Base-by-base conservation (phyloP, 2,797 vertebrate genomes). In the Muscicapa comitata region DNA sequence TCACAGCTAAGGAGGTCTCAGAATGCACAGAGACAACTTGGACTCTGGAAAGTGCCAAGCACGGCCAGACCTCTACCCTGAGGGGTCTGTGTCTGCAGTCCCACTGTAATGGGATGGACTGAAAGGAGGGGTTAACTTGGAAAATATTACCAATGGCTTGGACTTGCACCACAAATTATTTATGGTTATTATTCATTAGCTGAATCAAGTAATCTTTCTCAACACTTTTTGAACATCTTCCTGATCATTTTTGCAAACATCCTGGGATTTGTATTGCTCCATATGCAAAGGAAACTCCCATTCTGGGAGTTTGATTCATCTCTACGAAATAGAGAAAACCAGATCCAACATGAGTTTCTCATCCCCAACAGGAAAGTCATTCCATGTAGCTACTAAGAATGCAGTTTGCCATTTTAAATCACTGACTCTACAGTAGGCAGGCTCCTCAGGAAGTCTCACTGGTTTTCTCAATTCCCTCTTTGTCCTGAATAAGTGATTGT, bases 231-330 rank as follows among this genome's bases (percentile, higher is more conserved):
- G 0, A 72, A n/a, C 38, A 38, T 8, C 54, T 61, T 53, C 55
- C 63, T 40, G 47, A 53, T 54, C 2, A 17, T 47, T 86, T 47
- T 25, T 29, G 47, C 6, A 11, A 12, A 47, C 19, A 38, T 17
- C 31, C 38, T 68, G 42, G 43, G 40, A 75, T 67, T 73, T 53
- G 10, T 73, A 71, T 29, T n/a, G 33, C 45, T 80, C 59, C 45
- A 73, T 47, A 91, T 74, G 63, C n/a, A 70, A 87, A 82, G 17
- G 21, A 12, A 38, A 4, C 21, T 51, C 17, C 58, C 28, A 23
- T 16, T 38, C 42, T 15, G 0, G 0, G 20, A 53, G 15, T 38
- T 67, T 58, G 62, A 58, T 33, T 73, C 0, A 0, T 37, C 68
- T 43, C 57, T 38, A 8, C 29, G 31, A 37, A 83, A 71, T 0